These are phyloP conservation scores for Papilio xuthus DNA, from an alignment of 1,140 invertebrate species.

Conservation along the genomic window DNA sequence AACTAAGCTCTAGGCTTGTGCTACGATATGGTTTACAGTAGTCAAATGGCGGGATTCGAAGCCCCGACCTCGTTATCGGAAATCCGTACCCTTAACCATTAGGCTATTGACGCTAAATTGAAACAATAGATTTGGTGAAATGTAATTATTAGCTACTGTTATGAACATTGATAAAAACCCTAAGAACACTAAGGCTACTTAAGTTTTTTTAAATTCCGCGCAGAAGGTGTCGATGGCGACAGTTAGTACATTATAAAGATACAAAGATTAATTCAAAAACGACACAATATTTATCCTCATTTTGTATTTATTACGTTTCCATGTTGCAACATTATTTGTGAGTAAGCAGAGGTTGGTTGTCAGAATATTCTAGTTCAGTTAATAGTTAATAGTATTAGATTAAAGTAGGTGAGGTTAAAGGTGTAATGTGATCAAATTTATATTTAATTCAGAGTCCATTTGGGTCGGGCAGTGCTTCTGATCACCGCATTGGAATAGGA, in stretches of 20 bases:
- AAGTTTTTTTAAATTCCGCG: too few species aligned
- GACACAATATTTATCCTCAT: not conserved
- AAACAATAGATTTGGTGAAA: too few species aligned
- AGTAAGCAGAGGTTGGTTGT: slow-evolving; percentile 36
- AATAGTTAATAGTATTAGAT: slow-evolving; percentile 24
- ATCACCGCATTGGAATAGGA: slow-evolving; percentile 29
- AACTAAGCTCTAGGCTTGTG: too few species aligned
- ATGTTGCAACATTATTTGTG: not conserved
- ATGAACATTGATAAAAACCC: not conserved
- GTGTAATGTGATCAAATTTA: slow-evolving; percentile 25
- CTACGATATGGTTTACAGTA: too few species aligned
- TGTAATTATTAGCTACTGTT: not conserved
- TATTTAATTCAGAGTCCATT: slow-evolving; percentile 35
- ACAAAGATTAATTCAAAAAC: not conserved
- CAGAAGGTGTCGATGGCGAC: too few species aligned
- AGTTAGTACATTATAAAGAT: not conserved
- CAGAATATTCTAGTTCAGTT: slow-evolving; percentile 28
- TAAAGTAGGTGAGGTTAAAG: slow-evolving; percentile 36
- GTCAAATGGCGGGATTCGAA: too few species aligned
- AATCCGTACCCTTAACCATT: too few species aligned
- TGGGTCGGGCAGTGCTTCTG: slow-evolving; percentile 29
- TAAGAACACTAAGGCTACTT: too few species aligned
- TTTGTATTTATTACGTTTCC: slow-evolving; percentile 9
- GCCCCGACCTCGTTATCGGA: too few species aligned
- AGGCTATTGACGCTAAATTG: too few species aligned